These are phyloP conservation scores for Epinephelus moara DNA, from an alignment of 2,113 vertebrate genomes.

Conservation along the genomic window DNA sequence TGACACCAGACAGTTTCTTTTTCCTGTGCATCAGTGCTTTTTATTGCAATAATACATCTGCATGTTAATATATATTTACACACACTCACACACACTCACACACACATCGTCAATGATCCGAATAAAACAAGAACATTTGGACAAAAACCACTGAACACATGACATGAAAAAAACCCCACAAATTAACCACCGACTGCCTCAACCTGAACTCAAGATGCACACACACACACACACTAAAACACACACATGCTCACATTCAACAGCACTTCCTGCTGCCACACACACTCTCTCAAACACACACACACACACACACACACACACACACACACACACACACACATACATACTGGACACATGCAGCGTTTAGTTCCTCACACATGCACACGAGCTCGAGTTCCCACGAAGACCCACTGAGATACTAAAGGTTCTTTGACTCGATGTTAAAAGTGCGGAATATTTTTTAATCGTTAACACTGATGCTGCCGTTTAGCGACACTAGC, in stretches of 20 bases:
- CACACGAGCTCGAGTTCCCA: slow-evolving; percentile 21
- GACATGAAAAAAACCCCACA: slow-evolving; percentile 44
- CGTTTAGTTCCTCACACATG: slow-evolving; percentile 43
- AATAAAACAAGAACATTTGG: slow-evolving; percentile 62
- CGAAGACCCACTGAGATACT: slow-evolving; percentile 24
- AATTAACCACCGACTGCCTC: slow-evolving; percentile 44
- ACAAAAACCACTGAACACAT: slow-evolving; percentile 71
- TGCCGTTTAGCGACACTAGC: slow-evolving; percentile 35
- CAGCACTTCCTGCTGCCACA: background rate
- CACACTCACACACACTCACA: slow-evolving; percentile 5
- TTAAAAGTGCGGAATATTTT: slow-evolving; percentile 53
- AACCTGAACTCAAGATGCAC: slow-evolving; percentile 8
- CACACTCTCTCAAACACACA: slow-evolving; percentile 16
- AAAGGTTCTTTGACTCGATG: slow-evolving; percentile 33
- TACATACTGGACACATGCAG: slow-evolving; percentile 46
- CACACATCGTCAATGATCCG: slow-evolving; percentile 48
- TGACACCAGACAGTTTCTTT: slow-evolving; percentile 24
- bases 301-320: slow-evolving; percentile 15
- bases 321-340: slow-evolving; percentile 5
- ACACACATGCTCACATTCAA: slow-evolving; percentile 22
- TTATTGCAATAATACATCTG: slow-evolving; percentile 84
- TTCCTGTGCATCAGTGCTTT: slow-evolving; percentile 72
- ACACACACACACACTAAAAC: slow-evolving; percentile 14
- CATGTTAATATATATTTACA: slow-evolving; percentile 68
- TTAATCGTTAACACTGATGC: slow-evolving; percentile 68